phyloP scores from a whole-genome alignment of 2,888 invertebrate species.

The Amblyjoppa proteus region DNA sequence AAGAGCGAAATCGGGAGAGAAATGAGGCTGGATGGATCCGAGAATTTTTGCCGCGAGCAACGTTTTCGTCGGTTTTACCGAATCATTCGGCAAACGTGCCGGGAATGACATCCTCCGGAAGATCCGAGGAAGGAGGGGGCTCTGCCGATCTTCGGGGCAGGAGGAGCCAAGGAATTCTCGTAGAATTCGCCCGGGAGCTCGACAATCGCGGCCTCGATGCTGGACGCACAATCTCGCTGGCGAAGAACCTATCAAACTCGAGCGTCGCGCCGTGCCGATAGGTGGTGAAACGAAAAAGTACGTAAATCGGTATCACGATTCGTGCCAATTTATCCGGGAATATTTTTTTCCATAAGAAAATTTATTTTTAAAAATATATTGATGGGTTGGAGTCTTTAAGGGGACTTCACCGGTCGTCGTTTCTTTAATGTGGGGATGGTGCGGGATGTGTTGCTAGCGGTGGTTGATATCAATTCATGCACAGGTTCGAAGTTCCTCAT shows the following conservation, averaged over 20 bases:
- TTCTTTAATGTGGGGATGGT: no score
- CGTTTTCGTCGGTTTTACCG: constrained; percentile 80
- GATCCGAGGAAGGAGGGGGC: constrained; percentile 29
- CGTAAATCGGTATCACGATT: background rate
- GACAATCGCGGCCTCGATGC: constrained; percentile 39
- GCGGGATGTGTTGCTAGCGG: no score
- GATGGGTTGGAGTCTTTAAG: no score
- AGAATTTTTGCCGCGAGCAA: constrained; percentile 74
- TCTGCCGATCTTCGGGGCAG: constrained; percentile 33
- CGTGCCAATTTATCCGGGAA: background rate
- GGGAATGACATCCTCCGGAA: constrained; percentile 75
- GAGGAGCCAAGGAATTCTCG: constrained; percentile 50
- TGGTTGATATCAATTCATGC: no score
- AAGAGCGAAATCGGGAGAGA: constrained; percentile 69
- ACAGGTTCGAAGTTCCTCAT: no score
- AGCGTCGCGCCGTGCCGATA: background rate
- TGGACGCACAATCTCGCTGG: constrained; percentile 13
- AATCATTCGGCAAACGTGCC: constrained; percentile 80
- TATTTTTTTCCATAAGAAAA: background rate
- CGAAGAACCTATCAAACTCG: constrained; percentile 1
- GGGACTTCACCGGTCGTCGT: no score
- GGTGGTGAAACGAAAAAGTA: background rate
- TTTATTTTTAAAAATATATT: no score
- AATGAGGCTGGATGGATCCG: constrained; percentile 72
- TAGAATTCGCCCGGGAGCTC: constrained; percentile 63